A percentile compares a stretch with the other conserved stretches of the same genome.
Conservation (phyloP, 1,140 invertebrate species). For the Drosophila melanica region DNA sequence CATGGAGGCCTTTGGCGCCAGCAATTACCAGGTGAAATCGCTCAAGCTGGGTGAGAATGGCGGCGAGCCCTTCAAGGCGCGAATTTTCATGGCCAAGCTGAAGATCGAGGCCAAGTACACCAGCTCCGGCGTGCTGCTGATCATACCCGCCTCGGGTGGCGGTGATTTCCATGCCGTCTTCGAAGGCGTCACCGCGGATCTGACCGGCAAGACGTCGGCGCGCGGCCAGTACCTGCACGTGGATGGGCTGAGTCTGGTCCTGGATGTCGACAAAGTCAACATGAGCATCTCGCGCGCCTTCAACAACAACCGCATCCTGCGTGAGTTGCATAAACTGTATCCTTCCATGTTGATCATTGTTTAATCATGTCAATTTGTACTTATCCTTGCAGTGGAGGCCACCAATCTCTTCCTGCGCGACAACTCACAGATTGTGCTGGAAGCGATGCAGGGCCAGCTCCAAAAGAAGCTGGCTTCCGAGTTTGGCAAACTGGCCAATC, state of each 20-base stretch:
- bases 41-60: slow-evolving; percentile 86
- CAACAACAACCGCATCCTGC: slow-evolving; percentile 89
- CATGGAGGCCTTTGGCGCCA: slow-evolving; percentile 88
- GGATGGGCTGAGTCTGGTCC: slow-evolving; percentile 87
- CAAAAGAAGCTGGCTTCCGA: slow-evolving; percentile 87
- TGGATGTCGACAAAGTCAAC: slow-evolving; percentile 87
- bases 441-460: slow-evolving; percentile 89
- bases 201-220: slow-evolving; percentile 86
- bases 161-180: slow-evolving; percentile 89
- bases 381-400: slow-evolving; percentile 86
- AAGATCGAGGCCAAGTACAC: slow-evolving; percentile 88
- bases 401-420: slow-evolving; percentile 90
- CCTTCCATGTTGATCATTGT: background rate
- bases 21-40: slow-evolving; percentile 88
- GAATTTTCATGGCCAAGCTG: slow-evolving; percentile 88
- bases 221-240: slow-evolving; percentile 87
- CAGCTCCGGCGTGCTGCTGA: slow-evolving; percentile 89
- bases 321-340: slow-evolving; percentile 84
- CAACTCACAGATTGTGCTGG: slow-evolving; percentile 88
- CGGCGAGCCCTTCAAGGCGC: slow-evolving; percentile 87
- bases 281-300: slow-evolving; percentile 89
- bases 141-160: slow-evolving; percentile 89
- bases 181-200: slow-evolving; percentile 86
- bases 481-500: slow-evolving; percentile 88
- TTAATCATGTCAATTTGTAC: background rate